A percentile compares a stretch with the other conserved stretches of the same genome.
These are phyloP conservation scores for Orientallactaga bullata DNA, from an alignment of 2,113 vertebrate genomes.

Conservation along the genomic window DNA sequence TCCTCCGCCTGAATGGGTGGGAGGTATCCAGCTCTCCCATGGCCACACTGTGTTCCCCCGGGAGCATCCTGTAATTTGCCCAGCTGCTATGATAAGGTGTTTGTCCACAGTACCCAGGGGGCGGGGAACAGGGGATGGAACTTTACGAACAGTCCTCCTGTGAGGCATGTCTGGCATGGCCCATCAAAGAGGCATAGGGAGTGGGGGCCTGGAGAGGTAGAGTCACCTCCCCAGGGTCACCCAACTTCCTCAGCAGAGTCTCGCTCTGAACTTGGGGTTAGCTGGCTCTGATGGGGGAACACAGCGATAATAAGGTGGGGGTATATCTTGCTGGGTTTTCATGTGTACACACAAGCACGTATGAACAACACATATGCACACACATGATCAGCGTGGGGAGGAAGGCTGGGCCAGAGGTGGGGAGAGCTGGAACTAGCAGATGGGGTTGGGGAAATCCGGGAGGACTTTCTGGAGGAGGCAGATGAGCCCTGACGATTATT, in stretches of 20 bases:
- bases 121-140: no score
- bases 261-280: neutral
- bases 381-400: neutral
- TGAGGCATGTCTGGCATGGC: neutral
- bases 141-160: neutral
- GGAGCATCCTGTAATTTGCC: neutral
- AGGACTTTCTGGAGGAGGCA: neutral
- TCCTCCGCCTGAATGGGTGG: neutral
- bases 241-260: neutral
- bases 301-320: neutral
- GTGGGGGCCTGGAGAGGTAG: neutral
- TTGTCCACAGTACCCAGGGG: neutral
- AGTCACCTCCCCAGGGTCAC: neutral
- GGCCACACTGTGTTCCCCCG: neutral
- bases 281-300: neutral
- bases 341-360: neutral
- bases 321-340: neutral
- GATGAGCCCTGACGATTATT: neutral
- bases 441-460: neutral
- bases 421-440: neutral
- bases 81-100: neutral
- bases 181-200: neutral
- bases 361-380: neutral
- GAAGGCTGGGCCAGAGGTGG: neutral
- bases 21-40: neutral